Base-by-base conservation (phyloP, 1,140 invertebrate species). In the Zaprionus vittiger region DNA sequence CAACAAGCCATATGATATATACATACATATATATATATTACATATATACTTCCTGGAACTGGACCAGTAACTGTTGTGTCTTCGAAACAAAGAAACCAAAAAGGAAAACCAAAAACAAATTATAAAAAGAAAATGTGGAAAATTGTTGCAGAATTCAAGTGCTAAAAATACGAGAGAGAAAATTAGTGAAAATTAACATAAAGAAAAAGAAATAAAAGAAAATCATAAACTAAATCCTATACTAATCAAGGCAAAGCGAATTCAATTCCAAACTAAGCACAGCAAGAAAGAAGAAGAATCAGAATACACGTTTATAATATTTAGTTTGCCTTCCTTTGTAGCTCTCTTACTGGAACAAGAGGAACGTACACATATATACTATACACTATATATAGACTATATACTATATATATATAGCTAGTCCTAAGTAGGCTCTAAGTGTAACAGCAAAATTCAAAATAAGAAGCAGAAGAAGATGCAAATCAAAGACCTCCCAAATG, bases 21-120 rank as follows among this genome's bases (percentile, higher is more conserved):
- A 61, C 15, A 69, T 12, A 57, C 34, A 65, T 14, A 34, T 55
- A 65, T 11, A 65, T 28, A 31, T 68, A 74, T 49, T 77, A 56
- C 54, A 56, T 65, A 31, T 65, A 67, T 67, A 92, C 89, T 92
- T 92, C 86, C 90, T 92, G 91, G 91, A 92, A 92, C 82, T 92
- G 91, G 91, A 92, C 91, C 91, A 92, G 91, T 89, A 92, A 92
- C 91, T 92, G 91, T 92, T 92, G 91, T 92, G 91, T 92, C 91
- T 92, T 92, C 80, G 78, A 90, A 91, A 86, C 61, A 65, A 56
- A 70, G 60, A 69, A 65, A 22, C 38, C 60, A 67, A 63, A 70
- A 65, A 64, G 55, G 78, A 72, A 73, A 81, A 86, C 67, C 65
- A 75, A 70, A 71, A 64, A 69, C 26, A 77, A 78, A 68, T 59